Base-by-base conservation (phyloP, 2,888 invertebrate species). In the Priocnemis perturbator region DNA sequence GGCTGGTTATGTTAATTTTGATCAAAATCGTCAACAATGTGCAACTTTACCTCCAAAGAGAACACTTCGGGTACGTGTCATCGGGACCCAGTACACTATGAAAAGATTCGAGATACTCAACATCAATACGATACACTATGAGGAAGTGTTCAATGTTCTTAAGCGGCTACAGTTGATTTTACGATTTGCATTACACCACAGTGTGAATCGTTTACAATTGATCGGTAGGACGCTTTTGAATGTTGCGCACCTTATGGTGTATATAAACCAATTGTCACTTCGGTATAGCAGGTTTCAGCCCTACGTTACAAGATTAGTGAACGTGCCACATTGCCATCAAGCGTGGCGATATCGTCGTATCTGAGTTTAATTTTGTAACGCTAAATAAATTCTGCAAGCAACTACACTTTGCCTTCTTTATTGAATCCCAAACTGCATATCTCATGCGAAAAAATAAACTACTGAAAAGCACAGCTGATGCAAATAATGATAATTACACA, bases 311-410 rank as follows among this genome's bases (percentile, higher is more conserved):
- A 69, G 53, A 67, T 68, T 59, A 67, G 62, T 80, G 75, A 73
- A 67, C 71, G 56, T 77, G 57, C 69, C 68, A 59, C 45, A 67
- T 68, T 69, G 30, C 19, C 45, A 45, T 63, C 19, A 67, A 69
- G 72, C 69, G 62, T 69, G 74, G 72, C 73, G 71, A 67, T 63
- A 71, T 69, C 78, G 82, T 84, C 82, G 78, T 84, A 57, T 79
- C 81, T 85, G 81, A 83, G 81, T 78, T 81, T 84, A 75, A 84
- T 88, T 88, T 88, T 87, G 80, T 87, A 88, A 87, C 76, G 80
- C 71, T 82, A 83, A 86, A 87, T 87, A 87, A 86, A 88, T 77
- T 80, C 76, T 84, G 82, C 82, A 84, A 79, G 86, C 85, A 87
- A 81, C 60, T 60, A 44, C 15, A 44, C 20, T 15, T 15, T 9